Percentiles rank a stretch among this genome's conserved stretches.
These are phyloP conservation scores for Heteronetta atricapilla DNA, from an alignment of 2,113 vertebrate genomes.

Conservation along the genomic window DNA sequence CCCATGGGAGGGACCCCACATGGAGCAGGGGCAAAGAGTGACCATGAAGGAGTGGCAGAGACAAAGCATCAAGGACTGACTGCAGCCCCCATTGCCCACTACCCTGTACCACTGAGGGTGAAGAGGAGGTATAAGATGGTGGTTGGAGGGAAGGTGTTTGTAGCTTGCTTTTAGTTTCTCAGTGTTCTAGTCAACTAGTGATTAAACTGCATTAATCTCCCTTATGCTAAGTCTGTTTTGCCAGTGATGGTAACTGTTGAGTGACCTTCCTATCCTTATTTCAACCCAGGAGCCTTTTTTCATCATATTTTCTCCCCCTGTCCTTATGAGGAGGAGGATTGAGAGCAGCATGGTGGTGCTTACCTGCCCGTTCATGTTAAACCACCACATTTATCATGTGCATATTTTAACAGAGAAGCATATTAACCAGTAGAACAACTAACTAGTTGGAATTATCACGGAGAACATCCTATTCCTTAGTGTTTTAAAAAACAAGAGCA, in stretches of 20 bases:
- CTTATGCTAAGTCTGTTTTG: background rate
- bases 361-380: background rate
- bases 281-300: background rate
- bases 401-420: background rate
- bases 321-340: background rate
- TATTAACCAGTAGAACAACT: background rate
- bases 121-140: background rate
- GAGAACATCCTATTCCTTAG: background rate
- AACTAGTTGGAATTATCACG: background rate
- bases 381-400: background rate
- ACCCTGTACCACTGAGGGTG: too few relatives aligned
- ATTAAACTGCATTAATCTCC: background rate
- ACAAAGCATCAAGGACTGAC: too few relatives aligned
- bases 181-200: background rate
- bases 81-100: too few relatives aligned
- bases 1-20: too few relatives aligned
- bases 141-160: background rate
- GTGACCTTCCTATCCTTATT: background rate
- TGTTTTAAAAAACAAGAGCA: background rate
- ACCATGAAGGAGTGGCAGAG: too few relatives aligned
- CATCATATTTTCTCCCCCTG: background rate
- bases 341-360: background rate
- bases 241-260: background rate
- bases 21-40: too few relatives aligned
- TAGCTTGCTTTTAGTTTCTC: background rate